phyloP scores from a whole-genome alignment of 2,888 invertebrate species.

The Aelia acuminata region DNA sequence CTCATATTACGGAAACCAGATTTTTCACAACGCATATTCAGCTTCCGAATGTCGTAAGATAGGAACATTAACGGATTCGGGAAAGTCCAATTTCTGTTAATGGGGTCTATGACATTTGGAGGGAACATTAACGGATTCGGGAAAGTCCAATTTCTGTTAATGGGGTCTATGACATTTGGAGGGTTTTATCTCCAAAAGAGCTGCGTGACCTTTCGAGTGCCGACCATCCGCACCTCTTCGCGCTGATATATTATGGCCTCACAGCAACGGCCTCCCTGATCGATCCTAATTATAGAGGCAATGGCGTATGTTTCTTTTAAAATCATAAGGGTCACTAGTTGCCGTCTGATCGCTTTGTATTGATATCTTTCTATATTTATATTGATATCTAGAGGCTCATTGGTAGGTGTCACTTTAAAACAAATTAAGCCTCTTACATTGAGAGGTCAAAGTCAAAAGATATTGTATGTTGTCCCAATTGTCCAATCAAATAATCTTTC shows the following conservation, averaged over 20 bases:
- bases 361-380: too few species aligned
- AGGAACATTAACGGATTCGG: slow-evolving; percentile 37
- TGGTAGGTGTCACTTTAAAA: too few species aligned
- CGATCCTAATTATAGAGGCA: background rate
- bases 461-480: too few species aligned
- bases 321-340: slow-evolving; percentile 3
- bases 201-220: background rate
- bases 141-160: slow-evolving; percentile 37
- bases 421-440: too few species aligned
- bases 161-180: slow-evolving; percentile 39
- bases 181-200: slow-evolving; percentile 34
- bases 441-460: too few species aligned
- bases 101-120: slow-evolving; percentile 39
- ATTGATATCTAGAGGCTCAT: too few species aligned
- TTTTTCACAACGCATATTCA: background rate
- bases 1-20: background rate
- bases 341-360: too few species aligned
- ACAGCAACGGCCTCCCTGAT: background rate
- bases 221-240: background rate
- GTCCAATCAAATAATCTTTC: too few species aligned
- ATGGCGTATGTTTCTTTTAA: slow-evolving; percentile 12
- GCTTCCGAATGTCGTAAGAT: slow-evolving; percentile 29
- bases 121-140: slow-evolving; percentile 44
- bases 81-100: slow-evolving; percentile 37
- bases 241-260: slow-evolving; percentile 23